These are phyloP conservation scores for Sinodicranocentrus sp. DNA, from an alignment of 2,888 invertebrate species.

Conservation along the genomic window DNA sequence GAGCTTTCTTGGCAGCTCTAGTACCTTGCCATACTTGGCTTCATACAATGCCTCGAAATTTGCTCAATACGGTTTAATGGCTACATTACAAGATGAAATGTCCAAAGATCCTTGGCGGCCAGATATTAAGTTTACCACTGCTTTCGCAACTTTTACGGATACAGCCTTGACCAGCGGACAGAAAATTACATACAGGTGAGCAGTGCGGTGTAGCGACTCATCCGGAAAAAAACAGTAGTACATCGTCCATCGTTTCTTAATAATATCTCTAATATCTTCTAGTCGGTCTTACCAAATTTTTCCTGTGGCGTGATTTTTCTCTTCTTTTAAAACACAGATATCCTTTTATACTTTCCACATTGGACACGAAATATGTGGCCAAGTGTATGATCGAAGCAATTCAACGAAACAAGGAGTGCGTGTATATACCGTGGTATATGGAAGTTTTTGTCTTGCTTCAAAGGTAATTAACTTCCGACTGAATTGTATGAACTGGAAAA, in stretches of 20 bases:
- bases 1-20: constrained; percentile 83
- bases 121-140: constrained; percentile 82
- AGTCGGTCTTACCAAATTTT: no score
- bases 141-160: constrained; percentile 83
- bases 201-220: no score
- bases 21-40: constrained; percentile 81
- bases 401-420: constrained; percentile 82
- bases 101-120: constrained; percentile 81
- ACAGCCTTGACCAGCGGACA: constrained; percentile 78
- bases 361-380: constrained; percentile 82
- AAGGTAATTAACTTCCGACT: constrained; percentile 77
- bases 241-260: no score
- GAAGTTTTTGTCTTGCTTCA: constrained; percentile 82
- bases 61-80: constrained; percentile 84
- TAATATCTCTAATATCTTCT: no score
- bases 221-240: no score
- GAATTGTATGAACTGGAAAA: no score
- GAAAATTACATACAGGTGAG: constrained; percentile 52
- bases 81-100: constrained; percentile 83
- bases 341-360: constrained; percentile 84
- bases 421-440: constrained; percentile 83
- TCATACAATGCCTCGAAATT: constrained; percentile 84
- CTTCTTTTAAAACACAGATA: no score
- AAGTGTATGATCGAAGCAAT: constrained; percentile 83
- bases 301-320: no score